Evolutionary conservation across 2,113 vertebrate species (phyloP).

Genomic region (Bubo bubo): DNA sequence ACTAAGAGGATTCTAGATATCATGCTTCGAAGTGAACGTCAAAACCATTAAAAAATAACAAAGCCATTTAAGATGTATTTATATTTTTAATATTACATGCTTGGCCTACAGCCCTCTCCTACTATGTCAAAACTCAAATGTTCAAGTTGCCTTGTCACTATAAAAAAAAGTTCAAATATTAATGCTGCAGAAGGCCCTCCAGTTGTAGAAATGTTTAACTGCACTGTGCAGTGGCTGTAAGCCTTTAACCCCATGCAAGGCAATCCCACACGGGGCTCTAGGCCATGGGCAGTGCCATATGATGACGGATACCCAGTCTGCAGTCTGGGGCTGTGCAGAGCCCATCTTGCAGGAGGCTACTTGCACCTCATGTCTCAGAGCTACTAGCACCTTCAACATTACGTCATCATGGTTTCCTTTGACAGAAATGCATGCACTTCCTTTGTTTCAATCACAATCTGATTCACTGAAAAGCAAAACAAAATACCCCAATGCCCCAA

Average conservation of each 20-base stretch:
- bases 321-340: not conserved
- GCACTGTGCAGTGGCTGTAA: not conserved
- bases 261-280: rapidly evolving
- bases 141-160: too few relatives aligned
- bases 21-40: not conserved
- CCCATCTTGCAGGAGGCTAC: not conserved
- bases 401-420: not conserved
- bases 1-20: not conserved
- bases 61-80: not conserved
- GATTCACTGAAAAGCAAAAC: not conserved
- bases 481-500: not conserved
- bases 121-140: not conserved
- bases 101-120: not conserved
- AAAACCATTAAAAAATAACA: not conserved
- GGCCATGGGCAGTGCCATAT: rapidly evolving
- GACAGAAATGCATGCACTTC: not conserved
- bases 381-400: not conserved
- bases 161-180: not conserved
- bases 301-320: not conserved
- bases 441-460: not conserved
- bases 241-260: not conserved
- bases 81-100: too few relatives aligned
- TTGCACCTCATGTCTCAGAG: not conserved
- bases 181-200: not conserved
- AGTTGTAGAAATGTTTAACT: not conserved